Conservation (phyloP, 2,797 vertebrate genomes). For the Netta rufina region DNA sequence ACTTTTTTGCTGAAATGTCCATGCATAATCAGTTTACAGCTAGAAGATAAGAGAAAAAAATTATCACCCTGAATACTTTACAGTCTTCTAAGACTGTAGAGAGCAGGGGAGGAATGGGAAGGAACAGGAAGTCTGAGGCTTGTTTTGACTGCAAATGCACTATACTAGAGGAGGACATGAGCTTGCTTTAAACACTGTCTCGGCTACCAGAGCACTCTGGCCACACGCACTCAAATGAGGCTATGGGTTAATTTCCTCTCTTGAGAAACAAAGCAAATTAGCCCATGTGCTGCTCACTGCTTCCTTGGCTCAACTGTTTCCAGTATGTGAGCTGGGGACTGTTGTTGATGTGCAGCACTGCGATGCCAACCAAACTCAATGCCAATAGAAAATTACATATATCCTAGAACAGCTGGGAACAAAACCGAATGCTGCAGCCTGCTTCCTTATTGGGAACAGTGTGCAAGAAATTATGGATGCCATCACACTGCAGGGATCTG, state of each 20-base stretch:
- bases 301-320: neutral
- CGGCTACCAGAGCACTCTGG: neutral
- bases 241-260: neutral
- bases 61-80: neutral
- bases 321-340: neutral
- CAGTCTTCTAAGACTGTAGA: neutral
- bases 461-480: neutral
- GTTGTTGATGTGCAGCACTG: neutral
- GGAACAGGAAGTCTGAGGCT: neutral
- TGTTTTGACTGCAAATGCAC: neutral
- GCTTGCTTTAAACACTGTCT: neutral
- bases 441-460: neutral
- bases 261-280: neutral
- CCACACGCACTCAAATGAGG: neutral
- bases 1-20: neutral
- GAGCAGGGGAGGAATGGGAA: neutral
- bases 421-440: neutral
- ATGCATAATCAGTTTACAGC: neutral
- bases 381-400: neutral
- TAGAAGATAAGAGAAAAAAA: neutral
- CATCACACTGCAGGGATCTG: neutral
- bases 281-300: neutral
- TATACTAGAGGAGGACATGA: neutral
- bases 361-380: neutral
- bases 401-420: neutral